Evolutionary conservation across 1,140 invertebrate genomes (phyloP).

Genomic region (Cydia amplana): DNA sequence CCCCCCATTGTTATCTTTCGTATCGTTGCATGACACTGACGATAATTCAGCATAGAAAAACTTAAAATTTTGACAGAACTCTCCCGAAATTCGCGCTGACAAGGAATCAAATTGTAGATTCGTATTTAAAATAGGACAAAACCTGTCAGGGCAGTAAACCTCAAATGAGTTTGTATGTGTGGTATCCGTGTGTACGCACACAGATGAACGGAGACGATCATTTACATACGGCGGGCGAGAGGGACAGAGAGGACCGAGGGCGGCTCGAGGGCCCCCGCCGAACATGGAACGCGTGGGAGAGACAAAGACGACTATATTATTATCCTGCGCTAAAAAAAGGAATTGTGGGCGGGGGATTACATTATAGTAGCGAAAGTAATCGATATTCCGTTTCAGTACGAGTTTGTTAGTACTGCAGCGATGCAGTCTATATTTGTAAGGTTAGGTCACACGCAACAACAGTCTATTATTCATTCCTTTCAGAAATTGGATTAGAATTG

Average conservation of each 20-base stretch:
- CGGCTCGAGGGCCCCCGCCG: conserved; percentile 52
- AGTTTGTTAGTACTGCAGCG: conserved; percentile 72
- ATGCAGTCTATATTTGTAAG: conserved; percentile 72
- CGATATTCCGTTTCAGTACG: conserved; percentile 80
- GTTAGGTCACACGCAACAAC: conserved; percentile 48
- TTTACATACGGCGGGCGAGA: conserved; percentile 74
- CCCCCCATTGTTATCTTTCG: conserved; percentile 65
- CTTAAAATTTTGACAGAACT: background rate
- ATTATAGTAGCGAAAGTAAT: conserved; percentile 82
- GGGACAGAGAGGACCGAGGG: conserved; percentile 65
- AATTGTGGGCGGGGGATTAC: conserved; percentile 80
- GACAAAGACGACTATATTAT: conserved; percentile 78
- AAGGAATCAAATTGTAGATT: conserved; percentile 58
- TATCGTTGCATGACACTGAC: conserved; percentile 54
- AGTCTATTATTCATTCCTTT: background rate
- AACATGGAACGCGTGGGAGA: conserved; percentile 49
- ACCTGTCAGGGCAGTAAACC: conserved; percentile 77
- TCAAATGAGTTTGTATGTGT: conserved; percentile 57
- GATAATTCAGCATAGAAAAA: conserved; percentile 1
- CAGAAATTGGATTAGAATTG: background rate
- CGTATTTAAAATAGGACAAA: conserved; percentile 76
- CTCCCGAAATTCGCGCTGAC: conserved; percentile 35
- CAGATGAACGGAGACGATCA: conserved; percentile 66
- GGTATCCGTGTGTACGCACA: conserved; percentile 54
- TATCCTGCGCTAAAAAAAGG: conserved; percentile 81